These are phyloP conservation scores for Papilio dardanus DNA, from an alignment of 1,140 invertebrate genomes.

Conservation along the genomic window DNA sequence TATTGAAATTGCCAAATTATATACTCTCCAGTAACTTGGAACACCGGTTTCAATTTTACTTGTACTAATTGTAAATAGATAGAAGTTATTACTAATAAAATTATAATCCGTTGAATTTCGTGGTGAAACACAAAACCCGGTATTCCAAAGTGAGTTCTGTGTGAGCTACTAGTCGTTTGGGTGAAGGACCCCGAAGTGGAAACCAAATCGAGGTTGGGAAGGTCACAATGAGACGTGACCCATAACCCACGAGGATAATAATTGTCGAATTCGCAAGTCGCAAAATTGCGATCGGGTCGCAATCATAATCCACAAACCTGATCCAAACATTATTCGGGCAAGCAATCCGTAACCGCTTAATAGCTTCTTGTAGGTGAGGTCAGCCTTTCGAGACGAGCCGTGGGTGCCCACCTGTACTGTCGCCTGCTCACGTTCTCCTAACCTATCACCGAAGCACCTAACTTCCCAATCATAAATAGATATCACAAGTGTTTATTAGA, in stretches of 20 bases:
- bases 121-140: conserved; percentile 52
- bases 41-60: conserved; percentile 55
- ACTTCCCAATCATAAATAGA: conserved; percentile 62
- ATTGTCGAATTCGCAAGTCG: conserved; percentile 60
- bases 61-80: neutral
- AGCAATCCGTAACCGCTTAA: conserved; percentile 67
- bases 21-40: conserved; percentile 73
- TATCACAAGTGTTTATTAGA: conserved; percentile 60
- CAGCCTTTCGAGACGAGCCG: conserved; percentile 74
- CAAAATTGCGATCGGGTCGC: conserved; percentile 57
- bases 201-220: conserved; percentile 88
- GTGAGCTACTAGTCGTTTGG: conserved; percentile 73
- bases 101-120: neutral
- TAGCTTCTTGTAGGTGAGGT: conserved; percentile 68
- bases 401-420: conserved; percentile 70
- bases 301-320: conserved; percentile 60
- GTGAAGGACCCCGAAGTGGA: conserved; percentile 84
- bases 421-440: conserved; percentile 64
- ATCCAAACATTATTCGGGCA: conserved; percentile 62
- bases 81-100: neutral
- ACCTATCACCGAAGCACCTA: conserved; percentile 63
- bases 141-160: conserved; percentile 65
- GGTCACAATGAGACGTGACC: conserved; percentile 86
- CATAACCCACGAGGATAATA: conserved; percentile 71
- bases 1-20: conserved; percentile 70